These are phyloP conservation scores for Hemicentrotus pulcherrimus DNA, from an alignment of 35 echinoderm and acorn worm species.

Conservation along the genomic window DNA sequence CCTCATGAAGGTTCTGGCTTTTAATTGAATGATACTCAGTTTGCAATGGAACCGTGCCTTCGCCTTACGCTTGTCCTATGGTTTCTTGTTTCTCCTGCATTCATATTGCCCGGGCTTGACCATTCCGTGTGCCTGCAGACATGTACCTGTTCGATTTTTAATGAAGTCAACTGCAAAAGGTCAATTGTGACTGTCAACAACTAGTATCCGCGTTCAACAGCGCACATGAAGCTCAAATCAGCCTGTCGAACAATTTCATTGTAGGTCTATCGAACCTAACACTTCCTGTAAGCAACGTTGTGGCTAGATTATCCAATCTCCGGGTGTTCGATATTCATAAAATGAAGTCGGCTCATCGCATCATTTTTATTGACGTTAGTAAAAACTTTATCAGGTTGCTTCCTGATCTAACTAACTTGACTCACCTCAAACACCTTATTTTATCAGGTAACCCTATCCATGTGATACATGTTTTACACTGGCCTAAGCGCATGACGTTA, in stretches of 20 bases:
- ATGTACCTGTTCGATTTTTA: background rate
- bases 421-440: background rate
- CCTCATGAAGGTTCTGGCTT: too few relatives aligned
- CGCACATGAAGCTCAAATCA: background rate
- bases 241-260: background rate
- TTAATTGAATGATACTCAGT: background rate
- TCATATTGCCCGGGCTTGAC: background rate
- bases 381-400: background rate
- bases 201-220: background rate
- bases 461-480: too few relatives aligned
- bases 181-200: background rate
- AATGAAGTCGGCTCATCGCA: background rate
- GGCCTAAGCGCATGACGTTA: too few relatives aligned
- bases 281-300: background rate
- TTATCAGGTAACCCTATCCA: too few relatives aligned
- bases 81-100: background rate
- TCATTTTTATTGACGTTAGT: background rate
- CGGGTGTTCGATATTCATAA: background rate
- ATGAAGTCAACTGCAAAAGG: background rate
- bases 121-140: background rate
- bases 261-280: background rate
- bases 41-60: background rate
- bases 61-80: background rate
- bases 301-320: background rate
- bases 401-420: background rate